These are phyloP conservation scores for Ovis aries DNA, from an alignment of 2,113 vertebrate species.

Conservation along the genomic window DNA sequence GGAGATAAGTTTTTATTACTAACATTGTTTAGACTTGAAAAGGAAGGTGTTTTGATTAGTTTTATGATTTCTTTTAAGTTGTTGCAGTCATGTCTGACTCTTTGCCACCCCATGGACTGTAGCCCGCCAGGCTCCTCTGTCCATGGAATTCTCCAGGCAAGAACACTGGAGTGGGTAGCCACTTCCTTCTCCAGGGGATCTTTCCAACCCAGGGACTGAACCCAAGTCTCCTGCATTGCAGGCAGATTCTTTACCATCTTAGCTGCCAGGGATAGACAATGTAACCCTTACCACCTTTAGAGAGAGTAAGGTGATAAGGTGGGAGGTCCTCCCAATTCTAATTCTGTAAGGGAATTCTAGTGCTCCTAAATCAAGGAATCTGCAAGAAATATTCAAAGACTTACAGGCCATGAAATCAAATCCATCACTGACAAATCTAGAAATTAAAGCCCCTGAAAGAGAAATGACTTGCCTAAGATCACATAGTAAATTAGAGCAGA, in stretches of 20 bases:
- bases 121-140: background rate
- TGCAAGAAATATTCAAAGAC: background rate
- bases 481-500: background rate
- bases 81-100: background rate
- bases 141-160: background rate
- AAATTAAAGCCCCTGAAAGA: background rate
- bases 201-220: background rate
- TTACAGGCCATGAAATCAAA: background rate
- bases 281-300: background rate
- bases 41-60: background rate
- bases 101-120: background rate
- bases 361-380: background rate
- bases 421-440: background rate
- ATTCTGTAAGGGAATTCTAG: background rate
- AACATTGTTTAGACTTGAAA: background rate
- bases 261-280: background rate
- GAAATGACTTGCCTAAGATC: background rate
- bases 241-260: rapidly evolving
- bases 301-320: rapidly evolving
- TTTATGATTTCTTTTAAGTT: background rate
- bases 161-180: background rate
- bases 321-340: background rate
- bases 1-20: background rate
- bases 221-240: background rate
- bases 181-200: background rate